Evolutionary conservation across 2,797 vertebrate species (phyloP), one percentile per base, ranked within the genome.

Genomic region (Poecilia wingei): DNA sequence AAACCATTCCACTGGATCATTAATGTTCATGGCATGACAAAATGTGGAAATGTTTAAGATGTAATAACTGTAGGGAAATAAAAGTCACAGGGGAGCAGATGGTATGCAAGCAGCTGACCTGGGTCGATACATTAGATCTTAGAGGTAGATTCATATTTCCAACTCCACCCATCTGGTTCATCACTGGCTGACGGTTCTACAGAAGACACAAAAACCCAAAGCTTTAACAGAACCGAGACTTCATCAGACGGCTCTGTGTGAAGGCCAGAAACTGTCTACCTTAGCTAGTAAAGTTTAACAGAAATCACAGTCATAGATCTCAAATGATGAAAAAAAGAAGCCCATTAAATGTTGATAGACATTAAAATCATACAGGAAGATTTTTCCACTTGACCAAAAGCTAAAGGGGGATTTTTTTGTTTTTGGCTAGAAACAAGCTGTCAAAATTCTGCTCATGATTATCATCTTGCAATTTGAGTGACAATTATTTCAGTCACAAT

Each of bases 61-160:
- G 18, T 57, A 13, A 6, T 8, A 28, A 39, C 9, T 66, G 33
- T 39, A 36, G 9, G 53, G 2, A 13, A 43, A 16, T n/a, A 57
- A 12, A 41, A 25, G n/a, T 31, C n/a, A 41, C 41, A 28, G 18
- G 53, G 28, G 20, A 31, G 33, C 7, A 9, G 22, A 13, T 16
- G 22, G 25, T 20, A 1, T 68, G 59, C 12, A 16, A 43, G 10
- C 12, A 28, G 76, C 91, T 20, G 28, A 99, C 97, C 97, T 99
- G 98, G 76, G 96, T 94, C 75, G 97, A 97, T 87, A 97, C 96
- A 79, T 97, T 98, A 82, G 97, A 96, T 91, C 98, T 96, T 87
- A 99, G 96, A 93, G 98, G 97, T 95, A 99, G 95, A 95, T 98
- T 99, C 96, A 99, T 97, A 81, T 96, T 98, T 83, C 98, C 97